Conservation (phyloP, 2,113 vertebrate species). For the Oryzias woworae region DNA sequence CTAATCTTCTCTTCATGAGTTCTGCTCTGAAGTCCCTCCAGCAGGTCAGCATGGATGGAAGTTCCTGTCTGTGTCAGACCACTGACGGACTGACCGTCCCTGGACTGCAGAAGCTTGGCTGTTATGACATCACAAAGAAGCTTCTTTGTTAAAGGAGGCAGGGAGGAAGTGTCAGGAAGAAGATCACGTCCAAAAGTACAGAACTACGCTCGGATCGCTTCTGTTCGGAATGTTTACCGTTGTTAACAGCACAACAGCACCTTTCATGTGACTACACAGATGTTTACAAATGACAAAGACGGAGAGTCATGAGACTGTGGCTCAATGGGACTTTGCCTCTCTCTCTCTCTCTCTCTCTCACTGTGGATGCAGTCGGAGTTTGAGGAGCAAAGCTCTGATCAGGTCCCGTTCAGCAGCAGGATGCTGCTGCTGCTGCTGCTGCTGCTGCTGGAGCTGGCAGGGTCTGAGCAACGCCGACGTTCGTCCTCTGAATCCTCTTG, state of each 20-base stretch:
- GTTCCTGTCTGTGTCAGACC: too few relatives aligned
- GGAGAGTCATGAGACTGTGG: background rate
- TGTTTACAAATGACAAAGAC: constrained; percentile 18
- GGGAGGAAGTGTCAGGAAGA: background rate
- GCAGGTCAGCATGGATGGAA: too few relatives aligned
- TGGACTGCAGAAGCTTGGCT: too few relatives aligned
- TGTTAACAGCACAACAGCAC: constrained; percentile 11
- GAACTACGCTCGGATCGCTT: background rate
- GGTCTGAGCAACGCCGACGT: constrained; percentile 23
- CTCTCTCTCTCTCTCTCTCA: background rate
- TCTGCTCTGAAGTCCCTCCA: too few relatives aligned
- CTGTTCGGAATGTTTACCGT: background rate
- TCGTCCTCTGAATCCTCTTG: constrained; percentile 45
- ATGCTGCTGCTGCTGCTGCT: constrained; percentile 18
- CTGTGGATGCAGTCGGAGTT: background rate
- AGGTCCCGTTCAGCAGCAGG: constrained; percentile 61
- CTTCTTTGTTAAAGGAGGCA: too few relatives aligned
- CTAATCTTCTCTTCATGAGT: too few relatives aligned
- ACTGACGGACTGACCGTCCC: too few relatives aligned
- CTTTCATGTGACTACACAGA: constrained; percentile 29
- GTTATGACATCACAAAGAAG: too few relatives aligned
- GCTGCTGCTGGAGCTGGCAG: constrained; percentile 28
- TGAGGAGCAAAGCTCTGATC: background rate
- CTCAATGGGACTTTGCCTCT: background rate
- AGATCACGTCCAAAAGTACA: background rate